Evolutionary conservation across 1,140 invertebrate species (phyloP).

Genomic region (Planococcus citri): DNA sequence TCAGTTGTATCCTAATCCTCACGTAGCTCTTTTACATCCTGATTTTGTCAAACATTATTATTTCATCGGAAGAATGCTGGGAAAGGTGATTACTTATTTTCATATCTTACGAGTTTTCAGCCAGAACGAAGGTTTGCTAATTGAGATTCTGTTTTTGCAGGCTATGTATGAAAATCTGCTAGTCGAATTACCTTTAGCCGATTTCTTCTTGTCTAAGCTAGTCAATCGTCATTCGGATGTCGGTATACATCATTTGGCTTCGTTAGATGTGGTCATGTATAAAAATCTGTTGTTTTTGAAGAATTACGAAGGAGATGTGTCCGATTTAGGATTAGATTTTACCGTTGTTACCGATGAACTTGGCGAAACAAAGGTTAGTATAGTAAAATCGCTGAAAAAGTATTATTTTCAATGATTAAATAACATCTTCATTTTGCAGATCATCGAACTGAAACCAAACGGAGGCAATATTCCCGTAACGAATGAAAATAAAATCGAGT

Average conservation of each 20-base stretch:
- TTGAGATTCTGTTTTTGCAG: constrained; percentile 36
- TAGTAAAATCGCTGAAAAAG: too few relatives aligned
- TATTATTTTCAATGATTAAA: neutral
- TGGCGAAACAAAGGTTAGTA: constrained; percentile 64
- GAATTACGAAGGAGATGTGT: constrained; percentile 63
- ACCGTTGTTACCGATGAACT: constrained; percentile 80
- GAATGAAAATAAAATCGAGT: constrained; percentile 84
- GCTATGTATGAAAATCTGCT: constrained; percentile 90
- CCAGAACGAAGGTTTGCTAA: neutral
- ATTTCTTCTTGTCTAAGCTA: constrained; percentile 82
- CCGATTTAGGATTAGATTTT: constrained; percentile 81
- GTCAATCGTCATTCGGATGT: constrained; percentile 64
- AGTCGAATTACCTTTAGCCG: constrained; percentile 84
- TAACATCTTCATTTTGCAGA: constrained; percentile 37
- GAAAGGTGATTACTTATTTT: constrained; percentile 50
- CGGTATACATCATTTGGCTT: constrained; percentile 86
- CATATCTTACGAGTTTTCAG: neutral
- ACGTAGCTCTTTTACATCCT: constrained; percentile 65
- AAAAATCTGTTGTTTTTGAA: constrained; percentile 80
- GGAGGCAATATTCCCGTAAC: constrained; percentile 83
- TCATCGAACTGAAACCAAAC: constrained; percentile 79
- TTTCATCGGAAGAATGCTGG: constrained; percentile 88
- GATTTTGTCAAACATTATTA: constrained; percentile 86
- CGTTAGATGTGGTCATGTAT: constrained; percentile 83
- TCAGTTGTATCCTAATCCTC: constrained; percentile 89